Conservation (phyloP, 2,797 vertebrate species). For the Malurus leucopterus region DNA sequence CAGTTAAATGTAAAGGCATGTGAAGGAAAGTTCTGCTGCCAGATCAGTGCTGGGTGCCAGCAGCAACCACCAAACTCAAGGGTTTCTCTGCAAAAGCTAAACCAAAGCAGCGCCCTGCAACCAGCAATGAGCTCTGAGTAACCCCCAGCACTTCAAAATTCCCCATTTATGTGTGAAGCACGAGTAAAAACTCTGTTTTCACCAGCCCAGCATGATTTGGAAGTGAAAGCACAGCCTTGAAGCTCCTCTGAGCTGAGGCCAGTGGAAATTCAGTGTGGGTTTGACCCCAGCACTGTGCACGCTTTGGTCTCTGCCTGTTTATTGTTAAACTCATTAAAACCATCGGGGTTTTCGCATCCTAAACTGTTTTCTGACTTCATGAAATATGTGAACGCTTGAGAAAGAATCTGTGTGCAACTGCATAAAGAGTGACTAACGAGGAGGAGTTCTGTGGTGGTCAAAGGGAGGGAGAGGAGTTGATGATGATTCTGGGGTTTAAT, state of each 20-base stretch:
- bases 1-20: not conserved
- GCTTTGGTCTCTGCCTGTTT: slow-evolving; percentile 1
- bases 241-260: not conserved
- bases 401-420: slow-evolving; percentile 12
- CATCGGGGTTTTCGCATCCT: slow-evolving; percentile 8
- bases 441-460: slow-evolving; percentile 13
- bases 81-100: not conserved
- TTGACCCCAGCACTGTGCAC: not conserved
- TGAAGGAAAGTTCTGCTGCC: not conserved
- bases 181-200: not conserved
- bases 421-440: not conserved
- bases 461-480: not conserved
- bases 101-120: not conserved
- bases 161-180: not conserved
- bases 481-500: not conserved
- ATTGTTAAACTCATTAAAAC: slow-evolving; percentile 47
- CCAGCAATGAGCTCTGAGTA: not conserved
- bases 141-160: not conserved
- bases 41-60: not conserved
- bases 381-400: slow-evolving; percentile 21
- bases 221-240: not conserved
- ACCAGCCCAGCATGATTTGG: not conserved
- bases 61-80: not conserved
- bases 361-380: not conserved
- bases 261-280: slow-evolving; percentile 10